Evolutionary conservation across 2,888 invertebrate genomes (phyloP).

Genomic region (Platycheirus albimanus): DNA sequence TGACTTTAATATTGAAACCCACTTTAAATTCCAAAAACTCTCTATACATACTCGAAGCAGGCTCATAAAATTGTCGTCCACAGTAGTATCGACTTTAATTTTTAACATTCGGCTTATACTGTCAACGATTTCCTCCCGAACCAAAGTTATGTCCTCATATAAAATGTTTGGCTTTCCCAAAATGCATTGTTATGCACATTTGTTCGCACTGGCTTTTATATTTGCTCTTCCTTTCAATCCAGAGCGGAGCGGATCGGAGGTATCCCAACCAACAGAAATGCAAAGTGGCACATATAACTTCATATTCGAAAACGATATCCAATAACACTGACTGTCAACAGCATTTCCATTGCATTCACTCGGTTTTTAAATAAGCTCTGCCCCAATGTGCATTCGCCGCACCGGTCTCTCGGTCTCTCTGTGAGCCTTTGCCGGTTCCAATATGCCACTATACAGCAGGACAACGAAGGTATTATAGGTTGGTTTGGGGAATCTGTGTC

Average conservation of each 20-base stretch:
- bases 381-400: conserved; percentile 10
- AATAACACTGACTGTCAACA: conserved; percentile 53
- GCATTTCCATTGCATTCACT: conserved; percentile 38
- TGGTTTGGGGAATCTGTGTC: neutral
- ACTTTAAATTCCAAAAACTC: conserved; percentile 14
- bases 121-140: conserved; percentile 7
- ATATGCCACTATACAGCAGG: too few species aligned
- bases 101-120: conserved; percentile 8
- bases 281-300: conserved; percentile 63
- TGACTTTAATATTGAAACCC: conserved; percentile 18
- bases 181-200: conserved; percentile 30
- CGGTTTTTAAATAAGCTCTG: conserved; percentile 27
- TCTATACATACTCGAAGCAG: too few species aligned
- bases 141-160: conserved; percentile 21
- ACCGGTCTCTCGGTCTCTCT: too few species aligned
- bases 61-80: neutral
- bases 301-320: conserved; percentile 62
- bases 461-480: conserved; percentile 6
- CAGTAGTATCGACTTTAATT: conserved; percentile 17
- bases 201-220: conserved; percentile 20
- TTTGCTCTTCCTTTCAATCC: conserved; percentile 11
- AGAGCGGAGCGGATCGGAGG: too few species aligned
- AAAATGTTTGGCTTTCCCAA: conserved; percentile 26
- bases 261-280: conserved; percentile 29
- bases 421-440: too few species aligned